Evolutionary conservation across 2,113 vertebrate species (phyloP).

Genomic region (Eulacestoma nigropectus): DNA sequence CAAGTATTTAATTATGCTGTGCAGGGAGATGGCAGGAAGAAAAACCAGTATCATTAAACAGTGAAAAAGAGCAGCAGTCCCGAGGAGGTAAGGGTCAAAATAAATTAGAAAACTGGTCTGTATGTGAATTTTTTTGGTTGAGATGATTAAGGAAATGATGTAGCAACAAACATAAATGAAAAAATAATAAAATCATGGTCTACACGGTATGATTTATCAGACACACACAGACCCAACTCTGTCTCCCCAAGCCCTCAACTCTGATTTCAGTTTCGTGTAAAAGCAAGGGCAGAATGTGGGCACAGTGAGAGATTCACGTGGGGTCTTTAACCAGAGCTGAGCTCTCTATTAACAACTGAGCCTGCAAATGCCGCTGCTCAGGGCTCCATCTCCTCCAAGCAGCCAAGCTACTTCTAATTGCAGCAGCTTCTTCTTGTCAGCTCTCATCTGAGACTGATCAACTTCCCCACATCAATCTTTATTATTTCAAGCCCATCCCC

Average conservation of each 20-base stretch:
- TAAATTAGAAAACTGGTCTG: background rate
- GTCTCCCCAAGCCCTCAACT: background rate
- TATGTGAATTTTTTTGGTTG: background rate
- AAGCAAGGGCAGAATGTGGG: background rate
- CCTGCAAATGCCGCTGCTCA: background rate
- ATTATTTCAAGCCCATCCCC: background rate
- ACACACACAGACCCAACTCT: background rate
- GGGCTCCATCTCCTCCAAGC: background rate
- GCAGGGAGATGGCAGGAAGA: background rate
- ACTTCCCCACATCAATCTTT: background rate
- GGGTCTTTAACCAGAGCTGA: background rate
- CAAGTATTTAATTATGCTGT: background rate
- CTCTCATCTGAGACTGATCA: background rate
- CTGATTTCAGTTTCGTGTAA: background rate
- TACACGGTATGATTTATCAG: background rate
- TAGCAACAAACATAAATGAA: background rate
- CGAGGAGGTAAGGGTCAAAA: background rate
- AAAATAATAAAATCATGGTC: slow-evolving; percentile 14
- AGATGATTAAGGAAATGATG: slow-evolving; percentile 43
- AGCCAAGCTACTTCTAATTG: background rate
- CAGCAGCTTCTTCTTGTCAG: background rate
- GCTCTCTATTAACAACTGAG: background rate
- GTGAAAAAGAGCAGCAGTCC: background rate
- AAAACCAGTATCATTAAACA: background rate
- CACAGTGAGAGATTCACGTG: background rate